Conservation (phyloP, 2,888 invertebrate species). For the Tenthredo livida region DNA sequence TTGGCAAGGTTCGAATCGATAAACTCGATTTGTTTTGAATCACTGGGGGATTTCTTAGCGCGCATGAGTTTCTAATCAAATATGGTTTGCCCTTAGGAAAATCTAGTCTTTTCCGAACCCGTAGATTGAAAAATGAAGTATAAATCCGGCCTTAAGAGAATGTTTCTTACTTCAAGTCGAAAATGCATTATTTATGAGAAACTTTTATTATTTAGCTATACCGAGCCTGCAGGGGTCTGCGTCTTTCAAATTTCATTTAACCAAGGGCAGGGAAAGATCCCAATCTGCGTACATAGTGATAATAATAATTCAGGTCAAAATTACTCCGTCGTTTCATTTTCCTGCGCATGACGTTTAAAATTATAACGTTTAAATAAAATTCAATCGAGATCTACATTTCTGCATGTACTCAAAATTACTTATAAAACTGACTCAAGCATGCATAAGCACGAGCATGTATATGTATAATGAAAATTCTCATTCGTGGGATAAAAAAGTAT, state of each 20-base stretch:
- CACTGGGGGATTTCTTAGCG: slow-evolving; percentile 10
- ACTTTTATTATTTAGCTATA: background rate
- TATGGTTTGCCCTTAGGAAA: background rate
- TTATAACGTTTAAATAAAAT: background rate
- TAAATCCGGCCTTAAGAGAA: background rate
- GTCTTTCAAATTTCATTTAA: background rate
- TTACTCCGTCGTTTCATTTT: background rate
- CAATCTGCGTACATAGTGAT: slow-evolving; percentile 5
- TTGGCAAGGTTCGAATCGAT: background rate
- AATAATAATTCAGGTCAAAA: slow-evolving; percentile 12
- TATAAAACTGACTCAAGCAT: background rate
- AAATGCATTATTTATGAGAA: slow-evolving; percentile 29
- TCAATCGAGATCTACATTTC: background rate
- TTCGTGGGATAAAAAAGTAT: background rate
- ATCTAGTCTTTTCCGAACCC: background rate
- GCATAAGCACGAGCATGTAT: background rate
- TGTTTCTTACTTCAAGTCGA: background rate
- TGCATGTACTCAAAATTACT: background rate
- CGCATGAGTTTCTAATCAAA: background rate
- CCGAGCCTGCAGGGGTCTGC: background rate
- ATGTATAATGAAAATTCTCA: background rate
- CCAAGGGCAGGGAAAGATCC: background rate
- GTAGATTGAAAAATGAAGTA: background rate
- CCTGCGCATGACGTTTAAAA: background rate
- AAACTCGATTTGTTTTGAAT: slow-evolving; percentile 30